phyloP scores from a whole-genome alignment of 1,140 invertebrate species.

The Cotesia typhae region DNA sequence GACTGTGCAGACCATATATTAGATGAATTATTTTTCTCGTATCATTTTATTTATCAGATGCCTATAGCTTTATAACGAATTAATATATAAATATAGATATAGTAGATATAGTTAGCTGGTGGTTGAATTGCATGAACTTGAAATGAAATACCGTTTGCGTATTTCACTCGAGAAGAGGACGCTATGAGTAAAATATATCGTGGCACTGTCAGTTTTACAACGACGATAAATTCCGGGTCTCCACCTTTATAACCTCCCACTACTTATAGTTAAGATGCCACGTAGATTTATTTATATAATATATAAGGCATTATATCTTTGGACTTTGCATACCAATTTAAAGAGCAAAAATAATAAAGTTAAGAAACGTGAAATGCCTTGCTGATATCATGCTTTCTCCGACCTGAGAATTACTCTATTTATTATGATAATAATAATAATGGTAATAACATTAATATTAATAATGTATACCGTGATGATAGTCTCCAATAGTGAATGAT shows the following conservation, averaged over 20 bases:
- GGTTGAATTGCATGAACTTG: not conserved
- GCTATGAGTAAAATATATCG: constrained; percentile 42
- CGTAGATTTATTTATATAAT: constrained; percentile 18
- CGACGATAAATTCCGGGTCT: constrained; percentile 41
- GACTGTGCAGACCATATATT: too few species aligned
- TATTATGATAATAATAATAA: not conserved
- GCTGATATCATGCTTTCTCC: not conserved
- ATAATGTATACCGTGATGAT: not conserved
- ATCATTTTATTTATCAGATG: constrained; percentile 1
- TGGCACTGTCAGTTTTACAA: constrained; percentile 38
- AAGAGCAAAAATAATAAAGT: not conserved
- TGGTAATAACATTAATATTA: too few species aligned
- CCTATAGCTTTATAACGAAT: not conserved
- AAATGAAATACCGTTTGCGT: constrained; percentile 32
- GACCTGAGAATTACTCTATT: not conserved
- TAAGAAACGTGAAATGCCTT: not conserved
- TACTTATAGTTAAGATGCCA: constrained; percentile 2
- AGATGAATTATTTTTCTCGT: too few species aligned
- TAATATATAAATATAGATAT: too few species aligned
- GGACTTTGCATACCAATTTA: not conserved
- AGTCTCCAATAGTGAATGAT: not conserved
- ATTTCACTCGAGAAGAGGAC: constrained; percentile 36
- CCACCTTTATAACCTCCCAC: constrained; percentile 26
- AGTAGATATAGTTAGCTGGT: too few species aligned
- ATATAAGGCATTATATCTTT: not conserved